Evolutionary conservation across 2,888 invertebrate genomes (phyloP).

Genomic region (Netelia inedita): DNA sequence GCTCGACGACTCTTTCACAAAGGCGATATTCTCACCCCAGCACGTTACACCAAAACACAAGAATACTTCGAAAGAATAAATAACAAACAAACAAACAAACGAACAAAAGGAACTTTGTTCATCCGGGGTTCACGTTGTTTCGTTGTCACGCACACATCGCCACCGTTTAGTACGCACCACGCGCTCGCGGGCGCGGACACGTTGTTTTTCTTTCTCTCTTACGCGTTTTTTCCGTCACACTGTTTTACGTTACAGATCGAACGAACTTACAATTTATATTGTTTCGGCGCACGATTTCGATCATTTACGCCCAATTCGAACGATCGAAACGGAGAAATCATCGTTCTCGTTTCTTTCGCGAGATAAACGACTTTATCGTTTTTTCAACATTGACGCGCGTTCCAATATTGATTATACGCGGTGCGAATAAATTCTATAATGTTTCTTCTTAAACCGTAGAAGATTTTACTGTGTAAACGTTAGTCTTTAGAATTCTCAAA

Average conservation of each 20-base stretch:
- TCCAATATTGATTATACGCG: no score
- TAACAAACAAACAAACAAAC: neutral
- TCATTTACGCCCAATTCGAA: conserved; percentile 45
- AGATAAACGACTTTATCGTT: neutral
- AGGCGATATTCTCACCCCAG: no score
- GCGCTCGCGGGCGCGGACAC: conserved; percentile 57
- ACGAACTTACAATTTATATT: conserved; percentile 26
- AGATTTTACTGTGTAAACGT: neutral
- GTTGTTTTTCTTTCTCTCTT: conserved; percentile 49
- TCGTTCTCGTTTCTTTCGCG: conserved; percentile 21
- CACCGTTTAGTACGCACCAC: conserved; percentile 67
- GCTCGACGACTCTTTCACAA: neutral
- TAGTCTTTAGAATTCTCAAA: neutral
- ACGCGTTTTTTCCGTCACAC: conserved; percentile 5
- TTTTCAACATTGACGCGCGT: neutral
- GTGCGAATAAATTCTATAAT: no score
- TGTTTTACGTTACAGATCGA: neutral
- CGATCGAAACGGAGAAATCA: conserved; percentile 32
- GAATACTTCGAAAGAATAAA: neutral
- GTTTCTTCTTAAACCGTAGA: conserved; percentile 13
- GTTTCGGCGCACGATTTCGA: conserved; percentile 39
- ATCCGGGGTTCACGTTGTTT: conserved; percentile 61
- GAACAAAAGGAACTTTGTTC: conserved; percentile 45
- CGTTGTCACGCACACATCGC: conserved; percentile 82
- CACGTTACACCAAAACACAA: neutral